Evolutionary conservation across 2,888 invertebrate genomes (phyloP), one percentile per base, ranked within the genome.

Genomic region (Dorcus hopei): DNA sequence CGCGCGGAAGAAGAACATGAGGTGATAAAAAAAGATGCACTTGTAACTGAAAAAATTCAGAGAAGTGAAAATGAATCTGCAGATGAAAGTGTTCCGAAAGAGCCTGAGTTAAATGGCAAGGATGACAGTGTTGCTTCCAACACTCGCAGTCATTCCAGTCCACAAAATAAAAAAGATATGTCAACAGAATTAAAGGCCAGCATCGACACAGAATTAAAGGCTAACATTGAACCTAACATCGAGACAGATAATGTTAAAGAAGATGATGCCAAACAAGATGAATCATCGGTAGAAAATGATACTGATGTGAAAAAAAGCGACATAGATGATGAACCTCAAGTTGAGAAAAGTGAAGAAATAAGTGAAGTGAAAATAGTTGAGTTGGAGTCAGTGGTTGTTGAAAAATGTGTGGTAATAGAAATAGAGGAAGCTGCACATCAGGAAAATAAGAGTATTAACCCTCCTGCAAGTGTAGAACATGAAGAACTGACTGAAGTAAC

Each of bases 41-140:
- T n/a, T 9, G 16, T 39, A 2, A 40, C 7, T 2, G 39, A 11
- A 26, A 52, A 52, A 47, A 57, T 52, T 48, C 52, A 52, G n/a
- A 39, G 48, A 26, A 45, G 39, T 8, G 38, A 41, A 33, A 38
- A 39, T 14, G 40, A 40, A 33, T 11, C 7, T 9, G 16, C 26
- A n/a, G 14, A 38, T 3, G 40, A 49, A 33, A 42, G 38, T 6
- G 43, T 33, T 33, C 2, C 26, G 1, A 42, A 11, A 16, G 49
- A 54, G 40, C 9, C n/a, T 38, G 54, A 54, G 43, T 9, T 49
- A 11, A 54, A 54, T 41, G 49, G 49, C 16, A 49, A 41, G 38
- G 49, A 49, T 47, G 48, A 52, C 48, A 51, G n/a, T 23, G 38
- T 19, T n/a, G 45, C 40, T 11, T 5, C 47, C 4, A 40, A 42